These are phyloP conservation scores for Pagetopsis macropterus DNA, from an alignment of 2,797 vertebrate species.

Conservation along the genomic window DNA sequence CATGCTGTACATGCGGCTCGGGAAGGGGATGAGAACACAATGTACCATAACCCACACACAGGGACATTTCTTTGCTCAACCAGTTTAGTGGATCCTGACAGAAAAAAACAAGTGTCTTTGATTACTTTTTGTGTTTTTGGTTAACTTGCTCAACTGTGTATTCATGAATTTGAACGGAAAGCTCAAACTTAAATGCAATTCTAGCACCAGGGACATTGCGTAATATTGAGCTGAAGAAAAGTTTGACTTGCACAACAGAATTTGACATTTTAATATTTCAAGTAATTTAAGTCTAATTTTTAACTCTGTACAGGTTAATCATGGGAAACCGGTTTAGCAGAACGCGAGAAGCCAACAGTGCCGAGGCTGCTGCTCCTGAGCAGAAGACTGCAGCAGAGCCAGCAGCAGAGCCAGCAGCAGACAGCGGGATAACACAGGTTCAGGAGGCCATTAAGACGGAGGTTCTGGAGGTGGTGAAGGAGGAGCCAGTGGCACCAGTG, in stretches of 20 bases:
- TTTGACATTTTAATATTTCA: background rate
- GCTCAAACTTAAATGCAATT: background rate
- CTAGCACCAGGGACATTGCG: background rate
- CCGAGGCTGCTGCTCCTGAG: constrained; percentile 51
- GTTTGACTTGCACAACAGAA: rapidly evolving
- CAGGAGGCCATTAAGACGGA: constrained; percentile 37
- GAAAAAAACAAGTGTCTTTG: background rate
- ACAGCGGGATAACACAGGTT: constrained; percentile 14
- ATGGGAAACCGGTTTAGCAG: constrained; percentile 93
- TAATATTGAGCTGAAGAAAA: background rate
- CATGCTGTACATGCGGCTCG: constrained; percentile 37
- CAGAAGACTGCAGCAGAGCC: constrained; percentile 40
- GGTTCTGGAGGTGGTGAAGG: constrained; percentile 44
- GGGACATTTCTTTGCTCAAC: constrained; percentile 8
- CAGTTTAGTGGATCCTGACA: constrained; percentile 6
- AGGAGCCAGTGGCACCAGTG: constrained; percentile 28
- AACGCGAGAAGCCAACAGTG: constrained; percentile 83
- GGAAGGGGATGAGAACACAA: constrained; percentile 46
- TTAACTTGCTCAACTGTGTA: background rate
- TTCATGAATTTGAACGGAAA: constrained; percentile 7
- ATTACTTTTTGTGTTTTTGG: background rate
- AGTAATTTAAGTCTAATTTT: constrained; percentile 3
- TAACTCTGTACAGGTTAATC: constrained; percentile 46
- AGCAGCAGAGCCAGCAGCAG: constrained; percentile 16
- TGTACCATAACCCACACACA: constrained; percentile 39